These are phyloP conservation scores for Gymnothorax javanicus DNA, from an alignment of 2,797 vertebrate species.

Conservation along the genomic window DNA sequence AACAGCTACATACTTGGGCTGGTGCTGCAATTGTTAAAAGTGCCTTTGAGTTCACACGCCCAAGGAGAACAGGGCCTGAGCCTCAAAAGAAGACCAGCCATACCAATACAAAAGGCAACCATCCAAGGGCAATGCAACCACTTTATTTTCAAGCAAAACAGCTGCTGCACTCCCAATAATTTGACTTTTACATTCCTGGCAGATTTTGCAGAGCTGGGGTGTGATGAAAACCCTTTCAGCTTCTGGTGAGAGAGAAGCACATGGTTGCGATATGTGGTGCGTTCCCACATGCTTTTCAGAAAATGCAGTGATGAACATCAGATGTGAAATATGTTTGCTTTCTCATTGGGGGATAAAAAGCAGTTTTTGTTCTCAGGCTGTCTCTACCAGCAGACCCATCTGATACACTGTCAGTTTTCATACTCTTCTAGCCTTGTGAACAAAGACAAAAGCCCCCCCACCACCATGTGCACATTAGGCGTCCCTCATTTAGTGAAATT, in stretches of 20 bases:
- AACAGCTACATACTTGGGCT: background rate
- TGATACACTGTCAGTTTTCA: slow-evolving; percentile 4
- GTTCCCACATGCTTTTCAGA: background rate
- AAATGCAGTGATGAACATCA: background rate
- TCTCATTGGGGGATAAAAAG: slow-evolving; percentile 6
- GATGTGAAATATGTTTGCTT: slow-evolving; percentile 10
- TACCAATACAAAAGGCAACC: background rate
- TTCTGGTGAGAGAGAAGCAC: background rate
- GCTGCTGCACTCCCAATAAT: background rate
- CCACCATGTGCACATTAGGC: background rate
- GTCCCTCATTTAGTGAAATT: background rate
- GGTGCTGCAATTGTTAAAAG: background rate
- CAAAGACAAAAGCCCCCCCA: background rate
- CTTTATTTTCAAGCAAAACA: background rate
- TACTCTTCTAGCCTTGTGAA: background rate
- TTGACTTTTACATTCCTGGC: background rate
- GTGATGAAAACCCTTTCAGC: background rate
- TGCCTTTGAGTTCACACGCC: background rate
- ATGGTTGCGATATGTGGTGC: background rate
- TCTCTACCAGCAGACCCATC: background rate
- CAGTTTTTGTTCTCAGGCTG: slow-evolving; percentile 5
- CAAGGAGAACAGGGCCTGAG: background rate
- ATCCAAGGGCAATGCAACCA: background rate
- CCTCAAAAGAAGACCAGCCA: background rate
- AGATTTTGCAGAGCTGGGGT: background rate